Conservation (phyloP, 1,140 invertebrate species). For the Matsumurasca onukii region DNA sequence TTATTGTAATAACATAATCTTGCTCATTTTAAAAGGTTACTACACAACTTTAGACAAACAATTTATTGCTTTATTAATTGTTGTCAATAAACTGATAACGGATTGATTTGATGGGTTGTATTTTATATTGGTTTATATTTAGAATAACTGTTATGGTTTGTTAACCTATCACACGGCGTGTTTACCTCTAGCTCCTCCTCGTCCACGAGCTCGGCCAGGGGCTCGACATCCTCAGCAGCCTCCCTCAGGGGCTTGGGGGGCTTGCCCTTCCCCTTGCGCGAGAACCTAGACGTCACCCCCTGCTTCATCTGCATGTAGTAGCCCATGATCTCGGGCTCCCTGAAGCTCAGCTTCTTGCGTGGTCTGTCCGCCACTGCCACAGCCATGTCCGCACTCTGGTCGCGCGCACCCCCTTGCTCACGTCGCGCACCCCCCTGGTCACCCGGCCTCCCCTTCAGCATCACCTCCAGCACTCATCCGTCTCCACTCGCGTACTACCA, state of each 20-base stretch:
- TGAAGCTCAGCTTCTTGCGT: slow-evolving; percentile 81
- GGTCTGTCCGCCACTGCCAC: slow-evolving; percentile 60
- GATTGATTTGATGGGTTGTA: too few species aligned
- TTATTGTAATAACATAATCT: too few species aligned
- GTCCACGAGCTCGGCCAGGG: slow-evolving; percentile 34
- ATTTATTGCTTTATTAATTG: too few species aligned
- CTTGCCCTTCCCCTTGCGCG: slow-evolving; percentile 39
- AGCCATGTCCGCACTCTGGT: slow-evolving; percentile 40
- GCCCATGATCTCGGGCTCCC: slow-evolving; percentile 74
- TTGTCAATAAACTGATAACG: too few species aligned
- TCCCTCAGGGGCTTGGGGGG: slow-evolving; percentile 15
- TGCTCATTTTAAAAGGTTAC: too few species aligned
- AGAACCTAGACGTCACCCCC: slow-evolving; percentile 38
- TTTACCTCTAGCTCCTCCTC: slow-evolving; percentile 50
- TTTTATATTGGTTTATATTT: too few species aligned
- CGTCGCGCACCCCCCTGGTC: slow-evolving; percentile 24
- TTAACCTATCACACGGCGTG: too few species aligned
- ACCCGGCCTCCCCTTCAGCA: neutral
- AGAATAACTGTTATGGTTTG: too few species aligned
- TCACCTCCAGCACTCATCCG: neutral
- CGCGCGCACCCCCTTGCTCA: slow-evolving; percentile 22
- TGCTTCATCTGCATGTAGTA: slow-evolving; percentile 48
- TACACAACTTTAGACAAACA: too few species aligned
- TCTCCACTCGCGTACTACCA: neutral
- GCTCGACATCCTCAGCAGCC: neutral